phyloP scores from a whole-genome alignment of 2,797 vertebrate genomes.

The Argyrosomus regius region DNA sequence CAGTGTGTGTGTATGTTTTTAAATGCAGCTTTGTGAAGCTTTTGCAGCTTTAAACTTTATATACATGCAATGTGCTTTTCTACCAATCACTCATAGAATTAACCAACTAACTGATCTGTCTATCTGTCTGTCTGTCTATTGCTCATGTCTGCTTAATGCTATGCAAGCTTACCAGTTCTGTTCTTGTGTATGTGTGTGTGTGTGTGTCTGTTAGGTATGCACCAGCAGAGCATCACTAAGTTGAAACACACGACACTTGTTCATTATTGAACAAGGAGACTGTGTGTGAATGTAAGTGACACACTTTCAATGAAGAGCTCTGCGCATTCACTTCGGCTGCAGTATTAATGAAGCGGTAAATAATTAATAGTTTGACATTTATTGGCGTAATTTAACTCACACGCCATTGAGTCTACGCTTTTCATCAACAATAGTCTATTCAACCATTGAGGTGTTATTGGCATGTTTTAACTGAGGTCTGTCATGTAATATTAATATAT shows the following conservation, averaged over 20 bases:
- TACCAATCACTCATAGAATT: no score
- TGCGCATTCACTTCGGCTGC: slow-evolving; percentile 11
- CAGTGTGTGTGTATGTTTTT: not conserved
- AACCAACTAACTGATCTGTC: not conserved
- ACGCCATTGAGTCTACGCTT: not conserved
- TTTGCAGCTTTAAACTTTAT: not conserved
- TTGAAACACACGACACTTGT: slow-evolving; percentile 43
- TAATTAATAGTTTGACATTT: slow-evolving; percentile 55
- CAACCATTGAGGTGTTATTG: slow-evolving; percentile 27
- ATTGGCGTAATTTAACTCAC: slow-evolving; percentile 12
- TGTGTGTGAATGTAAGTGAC: slow-evolving; percentile 58
- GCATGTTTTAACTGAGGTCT: slow-evolving; percentile 21
- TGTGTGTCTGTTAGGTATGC: slow-evolving; percentile 19
- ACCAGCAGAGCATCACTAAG: slow-evolving; percentile 47
- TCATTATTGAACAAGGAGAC: slow-evolving; percentile 65
- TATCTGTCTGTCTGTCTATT: not conserved
- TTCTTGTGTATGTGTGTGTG: not conserved
- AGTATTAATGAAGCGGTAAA: slow-evolving; percentile 60
- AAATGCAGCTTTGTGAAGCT: not conserved
- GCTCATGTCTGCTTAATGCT: not conserved
- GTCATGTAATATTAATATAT: slow-evolving; percentile 47
- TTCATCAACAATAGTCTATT: slow-evolving; percentile 6
- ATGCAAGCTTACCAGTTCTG: not conserved
- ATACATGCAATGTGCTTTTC: no score
- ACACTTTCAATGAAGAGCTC: slow-evolving; percentile 49